Evolutionary conservation across 2,113 vertebrate species (phyloP), one percentile per base, ranked within the genome.

Genomic region (Pseudopodoces humilis): DNA sequence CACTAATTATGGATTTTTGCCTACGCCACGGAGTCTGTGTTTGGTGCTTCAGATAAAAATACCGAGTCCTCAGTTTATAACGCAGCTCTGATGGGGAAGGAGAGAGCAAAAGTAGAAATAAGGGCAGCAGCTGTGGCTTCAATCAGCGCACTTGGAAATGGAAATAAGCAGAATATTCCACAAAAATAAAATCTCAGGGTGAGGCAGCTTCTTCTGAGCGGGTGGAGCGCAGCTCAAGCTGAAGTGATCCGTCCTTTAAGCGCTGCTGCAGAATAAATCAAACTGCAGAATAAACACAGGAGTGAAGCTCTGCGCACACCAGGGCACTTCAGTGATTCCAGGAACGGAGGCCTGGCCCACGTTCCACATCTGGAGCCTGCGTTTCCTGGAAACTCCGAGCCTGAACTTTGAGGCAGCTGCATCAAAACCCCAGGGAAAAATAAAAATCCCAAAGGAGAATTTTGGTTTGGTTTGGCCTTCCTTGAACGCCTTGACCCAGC

Each of bases 1-100:
- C 87, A 47, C 91, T 89, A 62, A 91, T 86, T 70, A 56, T 69
- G 83, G 78, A 85, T 88, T 97, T 94, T 74, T 93, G 90, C 91
- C 92, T 75, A 41, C 71, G 43, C 92, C 83, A 89, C 82, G 15
- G 75, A 96, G 81, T 86, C 95, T 89, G 44, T 71, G 58, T 77
- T 95, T 83, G 92, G 86, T 88, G 70, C 56, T 90, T 64, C 71
- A 76, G 95, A 96, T 91, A 94, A 95, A 97, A 95, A 90, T 92
- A 95, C 1, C 74, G 5, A 90, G 50, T 52, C 47, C 75, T 85
- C 62, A 7, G 76, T 50, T 92, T 22, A 31, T 39, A 70, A 83
- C 37, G 27, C 72, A 10, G 50, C 80, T 92, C n/a, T 60, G 78
- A 78, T 31, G 55, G 60, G 78, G 72, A 90, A 70, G 69, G 46